Conservation (phyloP, 2,888 invertebrate genomes). For the Cerastis leucographa region DNA sequence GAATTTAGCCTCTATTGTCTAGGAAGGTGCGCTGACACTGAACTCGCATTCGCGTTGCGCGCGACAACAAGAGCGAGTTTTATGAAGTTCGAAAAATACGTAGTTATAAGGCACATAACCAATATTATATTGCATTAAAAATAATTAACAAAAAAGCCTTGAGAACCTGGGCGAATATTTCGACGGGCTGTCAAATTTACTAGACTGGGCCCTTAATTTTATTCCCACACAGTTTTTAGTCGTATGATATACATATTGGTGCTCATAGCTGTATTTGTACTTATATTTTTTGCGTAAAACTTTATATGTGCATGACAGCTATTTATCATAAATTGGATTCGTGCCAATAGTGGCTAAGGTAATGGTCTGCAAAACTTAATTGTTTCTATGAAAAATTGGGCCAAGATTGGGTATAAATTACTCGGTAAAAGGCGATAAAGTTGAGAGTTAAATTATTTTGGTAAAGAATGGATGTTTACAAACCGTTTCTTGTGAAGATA, state of each 20-base stretch:
- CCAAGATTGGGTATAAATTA: constrained; percentile 20
- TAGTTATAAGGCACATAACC: too few species aligned
- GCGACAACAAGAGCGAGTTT: too few species aligned
- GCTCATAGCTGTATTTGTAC: background rate
- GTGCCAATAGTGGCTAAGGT: constrained; percentile 36
- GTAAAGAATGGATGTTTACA: constrained; percentile 48
- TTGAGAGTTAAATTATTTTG: constrained; percentile 13
- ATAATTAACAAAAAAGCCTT: background rate
- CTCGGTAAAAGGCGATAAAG: background rate
- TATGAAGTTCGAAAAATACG: too few species aligned
- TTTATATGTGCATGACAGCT: constrained; percentile 30
- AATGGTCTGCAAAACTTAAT: constrained; percentile 38
- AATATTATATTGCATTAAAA: too few species aligned
- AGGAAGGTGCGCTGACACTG: too few species aligned
- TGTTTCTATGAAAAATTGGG: constrained; percentile 40
- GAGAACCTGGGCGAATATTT: too few species aligned
- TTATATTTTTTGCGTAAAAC: constrained; percentile 14
- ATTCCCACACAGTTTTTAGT: background rate
- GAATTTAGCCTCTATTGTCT: too few species aligned
- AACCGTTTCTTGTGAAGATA: constrained; percentile 25
- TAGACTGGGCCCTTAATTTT: too few species aligned
- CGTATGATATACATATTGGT: background rate
- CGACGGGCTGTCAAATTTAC: too few species aligned
- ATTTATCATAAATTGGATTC: constrained; percentile 42
- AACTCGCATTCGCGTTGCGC: too few species aligned